Evolutionary conservation across 2,888 invertebrate species (phyloP), one percentile per base, ranked within the genome.

Genomic region (Helleia helle): DNA sequence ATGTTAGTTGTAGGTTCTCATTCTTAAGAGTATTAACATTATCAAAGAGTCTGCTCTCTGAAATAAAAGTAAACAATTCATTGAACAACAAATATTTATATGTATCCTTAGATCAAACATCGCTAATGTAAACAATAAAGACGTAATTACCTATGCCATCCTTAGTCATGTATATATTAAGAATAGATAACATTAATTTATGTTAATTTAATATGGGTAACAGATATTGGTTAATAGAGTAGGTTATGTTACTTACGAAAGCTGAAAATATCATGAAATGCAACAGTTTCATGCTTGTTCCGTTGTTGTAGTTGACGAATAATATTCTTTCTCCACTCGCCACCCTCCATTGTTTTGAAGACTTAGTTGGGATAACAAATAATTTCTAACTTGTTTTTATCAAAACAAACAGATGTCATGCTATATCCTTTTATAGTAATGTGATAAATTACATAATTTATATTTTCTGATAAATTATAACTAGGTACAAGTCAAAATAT

Each of bases 31-130:
- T 89, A 57, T 93, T 93, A 13, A 92, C 90, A 72, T 88, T 91
- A 65, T 97, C 96, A 73, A 95, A 93, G 34, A 96, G 80, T 54
- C 92, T 90, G 73, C 93, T 95, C 75, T 96, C 96, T 96, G 80
- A 44, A 87, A 87, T 50, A 42, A 58, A 49, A 41, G 46, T 14
- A 44, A 27, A 41, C n/a, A 18, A 14, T 9, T 18, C 5, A 31
- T n/a, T 13, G n/a, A 2, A 39, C 34, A 36, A 27, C 18, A 39
- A 25, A 27, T 31, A 26, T 37, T 43, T 29, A 47, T 31, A 47
- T 43, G 41, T 30, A 38, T n/a, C n/a, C n/a, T n/a, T n/a, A n/a
- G n/a, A n/a, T n/a, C n/a, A n/a, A n/a, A n/a, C n/a, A n/a, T n/a
- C n/a, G n/a, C n/a, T n/a, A n/a, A n/a, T n/a, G n/a, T n/a, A n/a